Base-by-base conservation (phyloP, 2,888 invertebrate genomes). In the Tetranychus truncatus region DNA sequence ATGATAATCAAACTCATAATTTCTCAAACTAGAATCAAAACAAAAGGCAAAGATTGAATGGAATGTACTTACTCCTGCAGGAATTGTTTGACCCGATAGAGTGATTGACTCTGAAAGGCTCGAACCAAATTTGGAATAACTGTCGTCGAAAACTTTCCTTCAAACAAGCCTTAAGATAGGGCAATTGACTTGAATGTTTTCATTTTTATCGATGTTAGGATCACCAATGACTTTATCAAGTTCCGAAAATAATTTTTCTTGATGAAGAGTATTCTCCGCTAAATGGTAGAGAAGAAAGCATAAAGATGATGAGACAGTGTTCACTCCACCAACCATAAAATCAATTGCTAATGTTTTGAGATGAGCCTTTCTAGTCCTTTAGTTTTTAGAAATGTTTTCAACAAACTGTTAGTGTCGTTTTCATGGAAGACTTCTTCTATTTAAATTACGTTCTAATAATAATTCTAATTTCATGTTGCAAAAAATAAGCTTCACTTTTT, bases 211-310 rank as follows among this genome's bases (percentile, higher is more conserved):
- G 1, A 74, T 45, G 46, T 82, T 78, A 34, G 67, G 74, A 45
- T 75, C 72, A 8, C 76, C 74, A 66, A 83, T 79, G 21, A 91
- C 84, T 8, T 65, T 55, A 9, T 45, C 65, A 6, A 81, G 24
- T 82, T 94, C 92, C 79, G 89, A 86, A 75, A 89, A 88, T 80
- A 93, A 86, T 81, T 89, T 90, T 80, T 90, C 88, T 81, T 94
- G 93, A 77, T 90, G 89, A 0, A 87, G 85, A 1, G 86, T 88
- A 79, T 89, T 85, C 24, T 85, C 82, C 0, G 89, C 87, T 69
- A 91, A 81, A 80, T 89, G 89, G 80, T 89, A 90, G 2, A 91
- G 81, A 44, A 81, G 79, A 78, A 81, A 82, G 21, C 80, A 78
- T 6, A 83, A 77, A 45, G 81, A 80, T 24, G 82, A 82, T 1